Conservation (phyloP, 2,797 vertebrate genomes). For the Pseudochromis fuscus region DNA sequence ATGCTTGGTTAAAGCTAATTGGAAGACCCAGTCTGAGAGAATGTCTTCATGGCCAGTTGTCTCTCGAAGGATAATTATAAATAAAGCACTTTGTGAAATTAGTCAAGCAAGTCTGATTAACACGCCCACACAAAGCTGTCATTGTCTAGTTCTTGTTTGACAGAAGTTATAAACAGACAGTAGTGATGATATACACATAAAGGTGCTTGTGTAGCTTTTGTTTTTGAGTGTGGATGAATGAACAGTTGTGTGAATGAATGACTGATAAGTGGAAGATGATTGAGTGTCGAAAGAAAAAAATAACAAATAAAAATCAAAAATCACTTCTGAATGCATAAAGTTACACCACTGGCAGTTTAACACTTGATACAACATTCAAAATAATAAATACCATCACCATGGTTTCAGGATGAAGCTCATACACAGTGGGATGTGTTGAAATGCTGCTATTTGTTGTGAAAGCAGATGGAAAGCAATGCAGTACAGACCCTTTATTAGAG, state of each 20-base stretch:
- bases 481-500: neutral
- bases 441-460: conserved; percentile 27
- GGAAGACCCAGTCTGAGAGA: neutral
- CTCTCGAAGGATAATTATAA: neutral
- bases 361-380: conserved; percentile 17
- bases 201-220: neutral
- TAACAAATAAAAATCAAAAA: too few species aligned
- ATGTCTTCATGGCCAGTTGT: neutral
- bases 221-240: conserved; percentile 2
- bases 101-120: neutral
- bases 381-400: conserved; percentile 40
- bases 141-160: neutral
- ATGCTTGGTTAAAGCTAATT: conserved; percentile 1
- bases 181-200: too few species aligned
- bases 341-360: neutral
- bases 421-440: conserved; percentile 29
- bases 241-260: neutral
- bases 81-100: neutral
- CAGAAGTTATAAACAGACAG: neutral
- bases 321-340: neutral
- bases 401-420: conserved; percentile 35
- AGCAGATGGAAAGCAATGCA: conserved; percentile 24
- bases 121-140: neutral
- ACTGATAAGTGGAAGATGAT: neutral
- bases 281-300: neutral